phyloP scores from a whole-genome alignment of 1,140 invertebrate species.

The Saxidomus purpurata region DNA sequence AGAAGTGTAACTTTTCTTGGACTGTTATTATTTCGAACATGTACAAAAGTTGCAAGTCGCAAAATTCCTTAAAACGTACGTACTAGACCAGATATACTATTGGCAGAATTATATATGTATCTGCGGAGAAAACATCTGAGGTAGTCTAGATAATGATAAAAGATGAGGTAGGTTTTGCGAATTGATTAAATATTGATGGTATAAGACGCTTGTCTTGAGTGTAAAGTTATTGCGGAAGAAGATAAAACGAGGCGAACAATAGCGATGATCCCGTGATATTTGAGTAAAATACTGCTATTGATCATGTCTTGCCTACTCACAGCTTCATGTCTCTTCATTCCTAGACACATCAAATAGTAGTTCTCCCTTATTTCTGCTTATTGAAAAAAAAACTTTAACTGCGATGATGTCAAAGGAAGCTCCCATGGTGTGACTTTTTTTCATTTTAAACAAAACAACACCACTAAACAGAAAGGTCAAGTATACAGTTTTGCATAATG shows the following conservation, averaged over 20 bases:
- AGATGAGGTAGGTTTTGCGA: background rate
- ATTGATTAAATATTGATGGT: conserved; percentile 49
- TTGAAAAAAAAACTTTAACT: conserved; percentile 3
- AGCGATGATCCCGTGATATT: background rate
- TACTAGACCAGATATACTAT: background rate
- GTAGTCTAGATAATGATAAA: background rate
- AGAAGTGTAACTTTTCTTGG: too few relatives aligned
- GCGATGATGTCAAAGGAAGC: conserved; percentile 9
- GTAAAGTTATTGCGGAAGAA: background rate
- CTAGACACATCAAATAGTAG: conserved; percentile 2
- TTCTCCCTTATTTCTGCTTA: conserved; percentile 16
- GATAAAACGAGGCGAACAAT: conserved; percentile 22
- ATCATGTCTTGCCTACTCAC: background rate
- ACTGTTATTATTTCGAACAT: too few relatives aligned
- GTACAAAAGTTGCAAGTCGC: too few relatives aligned
- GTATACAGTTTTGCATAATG: too few relatives aligned
- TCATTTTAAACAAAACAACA: too few relatives aligned
- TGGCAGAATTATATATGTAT: background rate
- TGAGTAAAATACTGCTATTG: conserved; percentile 15
- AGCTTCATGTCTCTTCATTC: background rate
- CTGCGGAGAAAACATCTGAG: background rate
- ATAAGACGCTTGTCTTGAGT: conserved; percentile 3
- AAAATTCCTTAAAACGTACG: too few relatives aligned
- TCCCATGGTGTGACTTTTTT: background rate
- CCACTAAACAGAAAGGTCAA: background rate